Conservation (phyloP, 2,797 vertebrate species). For the Leptoclinus maculatus region DNA sequence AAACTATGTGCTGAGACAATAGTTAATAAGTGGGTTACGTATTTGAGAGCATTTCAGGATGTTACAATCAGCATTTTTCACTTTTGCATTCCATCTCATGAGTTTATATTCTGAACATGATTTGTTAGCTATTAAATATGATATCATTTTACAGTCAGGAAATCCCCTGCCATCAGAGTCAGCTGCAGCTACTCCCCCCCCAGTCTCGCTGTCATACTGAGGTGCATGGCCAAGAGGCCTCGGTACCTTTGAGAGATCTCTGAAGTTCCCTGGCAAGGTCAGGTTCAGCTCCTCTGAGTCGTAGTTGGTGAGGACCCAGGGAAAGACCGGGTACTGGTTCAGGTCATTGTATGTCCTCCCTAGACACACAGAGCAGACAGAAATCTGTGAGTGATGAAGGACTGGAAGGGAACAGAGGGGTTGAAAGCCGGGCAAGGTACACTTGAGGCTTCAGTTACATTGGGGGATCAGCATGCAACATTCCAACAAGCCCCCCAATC, state of each 20-base stretch:
- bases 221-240: slow-evolving; percentile 49
- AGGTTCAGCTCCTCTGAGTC: slow-evolving; percentile 96
- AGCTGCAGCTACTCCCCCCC: slow-evolving; percentile 7
- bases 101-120: slow-evolving; percentile 39
- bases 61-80: slow-evolving; percentile 40
- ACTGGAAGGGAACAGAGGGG: slow-evolving; percentile 46
- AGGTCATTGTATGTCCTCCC: slow-evolving; percentile 98
- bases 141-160: slow-evolving; percentile 63
- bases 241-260: slow-evolving; percentile 98
- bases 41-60: slow-evolving; percentile 32
- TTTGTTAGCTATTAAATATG: slow-evolving; percentile 49
- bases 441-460: slow-evolving; percentile 71
- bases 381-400: slow-evolving; percentile 70
- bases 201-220: slow-evolving; percentile 8
- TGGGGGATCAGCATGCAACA: slow-evolving; percentile 73
- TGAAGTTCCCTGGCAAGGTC: slow-evolving; percentile 97
- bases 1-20: slow-evolving; percentile 23
- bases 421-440: slow-evolving; percentile 58
- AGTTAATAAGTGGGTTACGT: slow-evolving; percentile 2
- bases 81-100: slow-evolving; percentile 29
- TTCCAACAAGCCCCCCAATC: slow-evolving; percentile 68
- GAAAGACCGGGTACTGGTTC: slow-evolving; percentile 97
- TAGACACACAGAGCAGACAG: slow-evolving; percentile 73
- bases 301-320: slow-evolving; percentile 98
- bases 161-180: slow-evolving; percentile 47